Evolutionary conservation across 2,113 vertebrate species (phyloP), one percentile per base, ranked within the genome.

Genomic region (Picathartes gymnocephalus): DNA sequence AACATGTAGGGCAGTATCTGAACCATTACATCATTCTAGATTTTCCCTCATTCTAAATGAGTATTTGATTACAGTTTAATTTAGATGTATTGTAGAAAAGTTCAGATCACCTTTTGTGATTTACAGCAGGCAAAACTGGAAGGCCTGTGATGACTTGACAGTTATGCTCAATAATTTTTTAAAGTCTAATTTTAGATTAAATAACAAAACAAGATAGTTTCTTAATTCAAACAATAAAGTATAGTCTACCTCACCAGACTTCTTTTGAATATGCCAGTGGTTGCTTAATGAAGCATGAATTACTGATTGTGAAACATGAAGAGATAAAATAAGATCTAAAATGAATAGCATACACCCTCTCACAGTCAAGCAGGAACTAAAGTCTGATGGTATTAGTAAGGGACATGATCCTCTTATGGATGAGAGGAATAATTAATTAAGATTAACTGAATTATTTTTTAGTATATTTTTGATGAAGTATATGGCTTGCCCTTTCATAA

Each of bases 291-390:
- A 90, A 85, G 39, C 73, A 57, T 37, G 44, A 94, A 71, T 81
- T 81, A 68, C 80, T 85, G 77, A 74, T 93, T 91, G 87, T 71
- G 89, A 90, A 93, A 92, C 37, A 61, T 27, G 25, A 77, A 81
- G 42, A 92, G 79, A 92, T 73, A 92, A 91, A 93, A 81, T 53
- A 86, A 90, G 91, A 88, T 87, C 56, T 79, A 53, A 91, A 93
- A 76, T 87, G 16, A 91, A 72, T 35, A 87, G 53, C 18, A 66
- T 64, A 95, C 50, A 6, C 69, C 77, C 53, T 97, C 69, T 92
- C 91, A 66, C 15, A 76, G 47, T 51, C 54, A 61, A 92, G 44
- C 39, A 91, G 56, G 72, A 92, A 74, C 17, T 88, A 37, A 86
- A 91, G n/a, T 56, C 56, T 93, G 72, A 89, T 77, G 86, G 31